A percentile compares a stretch with the other conserved stretches of the same genome.
These are phyloP conservation scores for Archocentrus centrarchus DNA, from an alignment of 2,113 vertebrate genomes.

Conservation along the genomic window DNA sequence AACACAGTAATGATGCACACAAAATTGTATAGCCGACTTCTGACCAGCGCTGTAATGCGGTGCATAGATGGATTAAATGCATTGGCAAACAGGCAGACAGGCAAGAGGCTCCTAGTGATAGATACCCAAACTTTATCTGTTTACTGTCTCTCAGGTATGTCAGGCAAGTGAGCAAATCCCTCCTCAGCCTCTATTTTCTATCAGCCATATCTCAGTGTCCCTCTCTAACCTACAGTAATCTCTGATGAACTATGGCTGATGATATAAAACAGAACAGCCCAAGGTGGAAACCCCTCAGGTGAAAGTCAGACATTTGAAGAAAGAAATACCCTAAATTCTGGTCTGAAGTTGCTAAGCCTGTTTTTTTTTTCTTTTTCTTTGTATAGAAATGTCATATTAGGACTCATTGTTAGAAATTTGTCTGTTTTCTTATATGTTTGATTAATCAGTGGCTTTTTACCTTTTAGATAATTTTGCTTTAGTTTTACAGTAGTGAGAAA, in stretches of 20 bases:
- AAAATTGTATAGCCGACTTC: slow-evolving; percentile 41
- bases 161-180: slow-evolving; percentile 67
- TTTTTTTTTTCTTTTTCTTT: background rate
- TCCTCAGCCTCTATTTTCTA: slow-evolving; percentile 61
- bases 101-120: slow-evolving; percentile 56
- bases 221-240: slow-evolving; percentile 64
- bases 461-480: background rate
- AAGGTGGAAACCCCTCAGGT: slow-evolving; percentile 29
- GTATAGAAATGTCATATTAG: background rate
- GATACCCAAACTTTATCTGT: slow-evolving; percentile 68
- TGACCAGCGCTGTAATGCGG: slow-evolving; percentile 37
- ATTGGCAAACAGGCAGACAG: slow-evolving; percentile 55
- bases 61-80: slow-evolving; percentile 66
- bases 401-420: background rate
- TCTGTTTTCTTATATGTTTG: background rate
- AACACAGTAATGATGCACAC: slow-evolving; percentile 43
- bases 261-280: slow-evolving; percentile 14
- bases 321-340: slow-evolving; percentile 10
- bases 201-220: slow-evolving; percentile 57
- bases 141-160: slow-evolving; percentile 65
- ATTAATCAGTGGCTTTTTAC: background rate
- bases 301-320: slow-evolving; percentile 35
- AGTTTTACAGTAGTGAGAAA: background rate
- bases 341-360: background rate
- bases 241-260: slow-evolving; percentile 53